Evolutionary conservation across 1,140 invertebrate species (phyloP), one percentile per base, ranked within the genome.

Genomic region (Aricia agestis): DNA sequence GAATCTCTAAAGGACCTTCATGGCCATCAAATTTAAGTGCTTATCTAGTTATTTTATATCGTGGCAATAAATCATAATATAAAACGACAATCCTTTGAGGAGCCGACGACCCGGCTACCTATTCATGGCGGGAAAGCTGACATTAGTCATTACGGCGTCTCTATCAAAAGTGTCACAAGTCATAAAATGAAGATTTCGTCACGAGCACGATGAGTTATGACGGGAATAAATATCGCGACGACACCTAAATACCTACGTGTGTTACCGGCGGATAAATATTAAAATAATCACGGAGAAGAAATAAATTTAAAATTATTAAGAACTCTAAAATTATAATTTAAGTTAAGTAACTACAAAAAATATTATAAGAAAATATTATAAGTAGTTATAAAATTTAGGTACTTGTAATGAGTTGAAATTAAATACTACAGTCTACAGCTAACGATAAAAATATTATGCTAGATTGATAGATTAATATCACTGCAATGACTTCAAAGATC

Each of bases 81-180:
- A 86, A 86, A 79, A 70, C 72, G 9, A 52, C 45, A 52, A 52
- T 11, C 9, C 45, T 52, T 52, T 52, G 45, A 52, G 45, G 45
- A 52, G 45, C 45, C 45, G 45, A 52, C 45, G 45, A 52, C 45
- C 36, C 71, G 74, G 82, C 84, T 84, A 87, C 85, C 84, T 89
- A 86, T 90, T 85, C 79, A 86, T 82, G 76, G 80, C 76, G 76
- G 82, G 83, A 86, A 86, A 68, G 42, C 7, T 68, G 67, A 59
- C 67, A 59, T 68, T 68, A 68, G 45, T 68, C 67, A 68, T 68
- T 68, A 70, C 36, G 45, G 11, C 45, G 45, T 19, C 25, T 36
- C 41, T 58, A 70, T 70, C 69, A 63, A 68, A 68, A 58, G 19
- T 68, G 45, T 68, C 31, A 57, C 57, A 57, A 31, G 45, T 31